A percentile compares a stretch with the other conserved stretches of the same genome.
Evolutionary conservation across 2,888 invertebrate species (phyloP).

Genomic region (Phania funesta): DNA sequence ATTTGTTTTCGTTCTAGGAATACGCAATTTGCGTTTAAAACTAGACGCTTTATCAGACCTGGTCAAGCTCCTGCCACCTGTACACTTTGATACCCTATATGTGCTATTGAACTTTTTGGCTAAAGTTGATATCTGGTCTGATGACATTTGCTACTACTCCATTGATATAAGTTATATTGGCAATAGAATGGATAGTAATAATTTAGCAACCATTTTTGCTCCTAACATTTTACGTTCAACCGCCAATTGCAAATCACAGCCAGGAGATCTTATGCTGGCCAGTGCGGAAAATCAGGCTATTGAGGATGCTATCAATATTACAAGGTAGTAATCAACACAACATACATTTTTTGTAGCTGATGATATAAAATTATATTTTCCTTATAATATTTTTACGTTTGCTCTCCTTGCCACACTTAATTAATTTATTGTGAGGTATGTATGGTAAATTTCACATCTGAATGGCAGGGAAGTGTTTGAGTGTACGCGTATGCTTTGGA

Average conservation of each 20-base stretch:
- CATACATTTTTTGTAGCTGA: too few relatives aligned
- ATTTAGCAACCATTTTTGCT: constrained; percentile 95
- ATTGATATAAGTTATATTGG: constrained; percentile 81
- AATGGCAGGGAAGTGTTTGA: too few relatives aligned
- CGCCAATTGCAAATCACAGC: constrained; percentile 76
- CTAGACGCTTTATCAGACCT: constrained; percentile 91
- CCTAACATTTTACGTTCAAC: constrained; percentile 94
- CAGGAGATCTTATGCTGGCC: not conserved
- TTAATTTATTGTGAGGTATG: too few relatives aligned
- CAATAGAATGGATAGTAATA: constrained; percentile 96
- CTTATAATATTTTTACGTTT: too few relatives aligned
- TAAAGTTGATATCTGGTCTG: constrained; percentile 79
- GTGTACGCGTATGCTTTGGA: too few relatives aligned
- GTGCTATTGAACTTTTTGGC: constrained; percentile 90
- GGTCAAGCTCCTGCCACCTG: constrained; percentile 90
- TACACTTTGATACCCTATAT: constrained; percentile 92
- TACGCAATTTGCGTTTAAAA: constrained; percentile 90
- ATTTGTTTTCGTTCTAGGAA: constrained; percentile 82
- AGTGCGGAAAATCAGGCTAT: constrained; percentile 80
- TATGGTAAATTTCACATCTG: too few relatives aligned
- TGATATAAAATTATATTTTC: too few relatives aligned
- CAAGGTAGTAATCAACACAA: too few relatives aligned
- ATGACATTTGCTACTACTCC: constrained; percentile 72
- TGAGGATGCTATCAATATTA: constrained; percentile 95
- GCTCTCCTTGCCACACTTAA: too few relatives aligned